These are phyloP conservation scores for Lepilemur septentrionalis DNA, from an alignment of 2,797 vertebrate species.

Conservation along the genomic window DNA sequence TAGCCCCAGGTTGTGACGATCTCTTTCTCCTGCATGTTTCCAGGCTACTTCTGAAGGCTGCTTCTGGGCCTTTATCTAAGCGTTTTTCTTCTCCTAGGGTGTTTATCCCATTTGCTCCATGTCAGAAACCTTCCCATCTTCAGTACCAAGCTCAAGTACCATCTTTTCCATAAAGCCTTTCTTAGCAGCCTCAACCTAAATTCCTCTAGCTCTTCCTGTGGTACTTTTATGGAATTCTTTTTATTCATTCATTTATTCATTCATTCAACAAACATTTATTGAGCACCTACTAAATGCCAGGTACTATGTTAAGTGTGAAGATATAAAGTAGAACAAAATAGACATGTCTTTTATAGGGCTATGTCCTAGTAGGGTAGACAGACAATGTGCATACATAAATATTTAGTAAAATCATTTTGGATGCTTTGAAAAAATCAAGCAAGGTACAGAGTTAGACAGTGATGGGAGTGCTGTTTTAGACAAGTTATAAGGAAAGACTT, in stretches of 20 bases:
- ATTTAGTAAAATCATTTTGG: not conserved
- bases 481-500: not conserved
- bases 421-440: not conserved
- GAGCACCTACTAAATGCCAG: not conserved
- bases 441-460: not conserved
- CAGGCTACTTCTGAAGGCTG: not conserved
- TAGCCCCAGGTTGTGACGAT: fast-evolving
- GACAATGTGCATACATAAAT: not conserved
- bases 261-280: not conserved
- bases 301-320: not conserved
- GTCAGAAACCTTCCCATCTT: conserved; percentile 20
- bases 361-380: not conserved
- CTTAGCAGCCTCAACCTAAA: not conserved
- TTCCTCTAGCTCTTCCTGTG: not conserved
- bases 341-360: not conserved
- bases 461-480: not conserved
- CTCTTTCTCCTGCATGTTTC: not conserved
- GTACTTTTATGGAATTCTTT: not conserved
- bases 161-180: not conserved
- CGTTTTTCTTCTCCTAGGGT: not conserved
- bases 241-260: not conserved
- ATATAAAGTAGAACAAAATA: not conserved
- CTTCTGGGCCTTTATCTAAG: not conserved
- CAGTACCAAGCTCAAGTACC: not conserved
- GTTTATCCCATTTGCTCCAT: not conserved